These are phyloP conservation scores for Zaprionus davidi DNA, from an alignment of 1,140 invertebrate genomes.

Conservation along the genomic window DNA sequence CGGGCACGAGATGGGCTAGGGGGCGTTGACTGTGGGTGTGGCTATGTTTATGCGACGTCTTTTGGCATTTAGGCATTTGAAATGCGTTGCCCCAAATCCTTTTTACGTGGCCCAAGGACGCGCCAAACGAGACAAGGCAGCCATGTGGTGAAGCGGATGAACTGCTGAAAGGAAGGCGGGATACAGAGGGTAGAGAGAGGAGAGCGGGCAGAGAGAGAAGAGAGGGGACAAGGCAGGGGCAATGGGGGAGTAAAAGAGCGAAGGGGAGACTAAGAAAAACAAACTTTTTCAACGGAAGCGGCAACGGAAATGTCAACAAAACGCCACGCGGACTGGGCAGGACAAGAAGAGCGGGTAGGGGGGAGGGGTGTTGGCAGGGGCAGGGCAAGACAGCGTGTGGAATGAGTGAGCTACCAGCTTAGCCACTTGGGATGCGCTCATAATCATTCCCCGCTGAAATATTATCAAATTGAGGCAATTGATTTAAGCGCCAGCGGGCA, in stretches of 20 bases:
- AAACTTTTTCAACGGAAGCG: slow-evolving; percentile 69
- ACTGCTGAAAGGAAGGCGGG: background rate
- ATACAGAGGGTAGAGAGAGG: background rate
- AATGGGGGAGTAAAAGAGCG: background rate
- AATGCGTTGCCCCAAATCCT: slow-evolving; percentile 78
- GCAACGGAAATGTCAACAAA: slow-evolving; percentile 79
- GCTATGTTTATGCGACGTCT: slow-evolving; percentile 79
- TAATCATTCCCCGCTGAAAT: slow-evolving; percentile 81
- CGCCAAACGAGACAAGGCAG: slow-evolving; percentile 54
- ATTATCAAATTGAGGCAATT: slow-evolving; percentile 81
- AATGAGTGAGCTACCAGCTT: background rate
- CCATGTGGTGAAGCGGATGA: slow-evolving; percentile 29
- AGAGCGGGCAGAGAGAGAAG: no score
- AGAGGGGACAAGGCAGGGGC: slow-evolving; percentile 4
- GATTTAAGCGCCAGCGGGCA: slow-evolving; percentile 74
- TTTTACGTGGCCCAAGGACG: slow-evolving; percentile 74
- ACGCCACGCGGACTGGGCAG: slow-evolving; percentile 43
- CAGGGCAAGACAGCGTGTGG: background rate
- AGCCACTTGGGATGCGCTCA: slow-evolving; percentile 44
- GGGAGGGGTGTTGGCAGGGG: background rate
- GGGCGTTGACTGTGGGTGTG: slow-evolving; percentile 24
- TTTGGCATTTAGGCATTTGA: slow-evolving; percentile 81
- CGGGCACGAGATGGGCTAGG: background rate
- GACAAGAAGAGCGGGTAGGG: background rate
- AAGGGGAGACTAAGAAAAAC: slow-evolving; percentile 39